A percentile compares a stretch with the other conserved stretches of the same genome.
Conservation (phyloP, 2,113 vertebrate genomes). For the Erpornis zantholeuca region DNA sequence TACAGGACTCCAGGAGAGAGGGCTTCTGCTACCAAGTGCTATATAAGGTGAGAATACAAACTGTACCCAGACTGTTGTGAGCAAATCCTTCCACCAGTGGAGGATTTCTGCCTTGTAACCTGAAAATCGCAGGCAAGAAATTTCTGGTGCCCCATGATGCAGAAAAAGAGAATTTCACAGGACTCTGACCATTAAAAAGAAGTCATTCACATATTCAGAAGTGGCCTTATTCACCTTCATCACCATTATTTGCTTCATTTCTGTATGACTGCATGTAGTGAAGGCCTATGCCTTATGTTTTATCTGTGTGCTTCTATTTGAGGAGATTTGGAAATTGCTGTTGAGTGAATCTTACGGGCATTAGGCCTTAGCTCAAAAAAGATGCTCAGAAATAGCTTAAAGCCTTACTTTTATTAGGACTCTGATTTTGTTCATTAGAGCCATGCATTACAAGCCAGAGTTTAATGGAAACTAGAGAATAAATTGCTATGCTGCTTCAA, state of each 20-base stretch:
- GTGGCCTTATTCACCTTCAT: background rate
- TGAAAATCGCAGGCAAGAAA: background rate
- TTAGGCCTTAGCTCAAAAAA: background rate
- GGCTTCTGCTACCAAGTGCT: background rate
- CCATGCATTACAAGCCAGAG: background rate
- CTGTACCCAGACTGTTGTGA: background rate
- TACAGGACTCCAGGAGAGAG: background rate
- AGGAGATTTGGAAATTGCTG: background rate
- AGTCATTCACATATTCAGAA: background rate
- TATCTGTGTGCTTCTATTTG: background rate
- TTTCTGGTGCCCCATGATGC: background rate
- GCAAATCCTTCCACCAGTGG: background rate
- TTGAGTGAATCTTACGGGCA: background rate
- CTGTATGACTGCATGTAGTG: background rate
- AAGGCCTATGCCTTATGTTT: background rate
- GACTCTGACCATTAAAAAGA: background rate
- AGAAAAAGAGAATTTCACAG: background rate
- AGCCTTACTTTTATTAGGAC: background rate
- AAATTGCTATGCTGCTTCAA: background rate
- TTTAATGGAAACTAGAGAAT: background rate
- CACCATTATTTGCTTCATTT: background rate
- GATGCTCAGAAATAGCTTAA: background rate
- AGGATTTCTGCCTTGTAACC: background rate
- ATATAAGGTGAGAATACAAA: background rate
- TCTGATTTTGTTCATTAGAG: background rate